Percentiles rank a stretch among this genome's conserved stretches.
Conservation (phyloP, 2,888 invertebrate genomes). For the Drosophila prolongata region DNA sequence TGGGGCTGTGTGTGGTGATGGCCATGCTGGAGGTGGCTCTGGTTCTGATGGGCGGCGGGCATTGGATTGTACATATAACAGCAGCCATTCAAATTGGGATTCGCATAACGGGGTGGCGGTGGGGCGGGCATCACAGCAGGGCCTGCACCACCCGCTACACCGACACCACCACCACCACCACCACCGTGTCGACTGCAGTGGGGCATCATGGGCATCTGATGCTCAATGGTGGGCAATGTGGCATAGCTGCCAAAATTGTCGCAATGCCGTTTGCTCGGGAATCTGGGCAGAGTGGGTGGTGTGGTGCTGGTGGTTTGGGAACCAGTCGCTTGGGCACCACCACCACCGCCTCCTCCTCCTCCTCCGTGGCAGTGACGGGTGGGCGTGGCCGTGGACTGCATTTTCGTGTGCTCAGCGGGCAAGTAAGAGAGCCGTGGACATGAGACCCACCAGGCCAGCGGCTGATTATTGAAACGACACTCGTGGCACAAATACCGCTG, state of each 20-base stretch:
- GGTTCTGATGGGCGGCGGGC: slow-evolving; percentile 26
- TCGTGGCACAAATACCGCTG: slow-evolving; percentile 81
- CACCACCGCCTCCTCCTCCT: slow-evolving; percentile 7
- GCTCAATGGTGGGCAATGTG: slow-evolving; percentile 66
- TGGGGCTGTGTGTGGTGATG: slow-evolving; percentile 43
- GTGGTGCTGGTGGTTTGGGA: slow-evolving; percentile 10
- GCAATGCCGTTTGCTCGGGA: slow-evolving; percentile 69
- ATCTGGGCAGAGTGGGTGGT: slow-evolving; percentile 54
- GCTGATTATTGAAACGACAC: slow-evolving; percentile 83
- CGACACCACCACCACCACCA: slow-evolving; percentile 14
- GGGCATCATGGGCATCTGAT: slow-evolving; percentile 49
- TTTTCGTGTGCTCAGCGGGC: slow-evolving; percentile 48
- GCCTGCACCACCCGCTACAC: background rate
- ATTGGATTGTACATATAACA: slow-evolving; percentile 74
- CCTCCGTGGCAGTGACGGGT: slow-evolving; percentile 52
- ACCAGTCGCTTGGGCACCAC: background rate
- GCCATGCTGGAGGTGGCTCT: slow-evolving; percentile 34
- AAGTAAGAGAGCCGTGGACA: slow-evolving; percentile 83
- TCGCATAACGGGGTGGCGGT: slow-evolving; percentile 45
- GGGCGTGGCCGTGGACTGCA: slow-evolving; percentile 39
- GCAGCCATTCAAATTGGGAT: slow-evolving; percentile 62
- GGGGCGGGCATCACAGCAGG: slow-evolving; percentile 19
- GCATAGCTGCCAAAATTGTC: slow-evolving; percentile 79
- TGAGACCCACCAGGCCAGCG: slow-evolving; percentile 84
- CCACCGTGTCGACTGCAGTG: slow-evolving; percentile 57